Base-by-base conservation (phyloP, 1,140 invertebrate species). In the Thaumetopoea pityocampa region DNA sequence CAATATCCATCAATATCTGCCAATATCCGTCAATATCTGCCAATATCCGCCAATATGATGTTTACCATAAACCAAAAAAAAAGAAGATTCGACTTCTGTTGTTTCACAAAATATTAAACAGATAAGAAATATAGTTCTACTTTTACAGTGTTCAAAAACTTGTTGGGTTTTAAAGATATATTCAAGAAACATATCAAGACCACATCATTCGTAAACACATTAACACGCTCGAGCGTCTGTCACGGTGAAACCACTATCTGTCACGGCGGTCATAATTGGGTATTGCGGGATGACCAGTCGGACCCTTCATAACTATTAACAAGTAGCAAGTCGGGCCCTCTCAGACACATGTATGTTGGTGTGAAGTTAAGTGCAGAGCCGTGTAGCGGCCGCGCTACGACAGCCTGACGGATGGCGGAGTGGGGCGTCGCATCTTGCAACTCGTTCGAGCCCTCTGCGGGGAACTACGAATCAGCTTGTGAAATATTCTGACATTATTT, bases 341-440 rank as follows among this genome's bases (percentile, higher is more conserved):
- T 23, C 53, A 62, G 53, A 73, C 58, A 69, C 57, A 59, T 65
- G 58, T 69, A 62, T 29, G 41, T 45, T 50, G 54, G 52, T 48
- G 51, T 48, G 45, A 50, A 51, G 65, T 51, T 67, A 70, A 73
- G 70, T 73, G 70, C 70, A 68, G 32, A 62, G 45, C 54, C 65
- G 51, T 73, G 70, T 73, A 58, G 51, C 36, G 49, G 43, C 49
- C 48, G 17, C 36, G 42, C 17, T 28, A 27, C 51, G 66, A 62
- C 64, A 66, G 59, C 23, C 61, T 70, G 67, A 73, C 70, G 58
- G 67, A 73, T 73, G 43, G 64, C 57, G 53, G 46, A 47, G 52
- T 35, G 37, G 51, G 38, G 44, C 53, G 34, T 38, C 55, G 45
- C 58, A 53, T 62, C 62, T 63, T 58, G 51, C 44, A 43, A 46